phyloP scores from a whole-genome alignment of 2,888 invertebrate species.

The Mythimna vitellina region DNA sequence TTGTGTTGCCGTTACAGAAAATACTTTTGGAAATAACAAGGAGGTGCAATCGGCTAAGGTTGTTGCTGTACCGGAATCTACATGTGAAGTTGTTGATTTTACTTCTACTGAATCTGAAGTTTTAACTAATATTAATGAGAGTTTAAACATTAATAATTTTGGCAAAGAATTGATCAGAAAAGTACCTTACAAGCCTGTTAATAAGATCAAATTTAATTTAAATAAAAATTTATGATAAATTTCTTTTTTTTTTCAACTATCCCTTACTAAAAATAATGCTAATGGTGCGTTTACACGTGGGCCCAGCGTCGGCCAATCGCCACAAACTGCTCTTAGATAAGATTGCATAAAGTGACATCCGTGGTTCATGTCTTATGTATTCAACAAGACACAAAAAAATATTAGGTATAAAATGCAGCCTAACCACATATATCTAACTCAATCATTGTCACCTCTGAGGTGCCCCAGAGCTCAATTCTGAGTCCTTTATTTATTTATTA shows the following conservation, averaged over 20 bases:
- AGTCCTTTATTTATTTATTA: too few species aligned
- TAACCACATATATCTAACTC: too few species aligned
- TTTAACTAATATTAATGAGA: conserved; percentile 82
- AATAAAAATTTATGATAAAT: conserved; percentile 73
- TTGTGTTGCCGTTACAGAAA: conserved; percentile 11
- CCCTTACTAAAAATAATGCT: too few species aligned
- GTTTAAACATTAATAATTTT: conserved; percentile 81
- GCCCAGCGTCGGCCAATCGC: too few species aligned
- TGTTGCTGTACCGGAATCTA: neutral
- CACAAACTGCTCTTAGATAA: too few species aligned
- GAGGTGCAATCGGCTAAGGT: neutral
- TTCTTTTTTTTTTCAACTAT: neutral
- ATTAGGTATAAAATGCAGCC: too few species aligned
- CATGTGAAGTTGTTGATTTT: conserved; percentile 78
- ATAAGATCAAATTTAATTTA: conserved; percentile 81
- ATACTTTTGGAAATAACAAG: neutral
- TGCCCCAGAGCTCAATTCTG: too few species aligned
- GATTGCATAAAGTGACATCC: too few species aligned
- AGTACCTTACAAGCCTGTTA: conserved; percentile 77
- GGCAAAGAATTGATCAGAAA: conserved; percentile 79
- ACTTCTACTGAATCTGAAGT: conserved; percentile 76
- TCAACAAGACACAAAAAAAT: too few species aligned
- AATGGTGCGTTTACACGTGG: too few species aligned
- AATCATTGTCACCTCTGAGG: too few species aligned
- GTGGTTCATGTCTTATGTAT: too few species aligned